Base-by-base conservation (phyloP, 2,888 invertebrate species). In the Lasioglossum villosulum region DNA sequence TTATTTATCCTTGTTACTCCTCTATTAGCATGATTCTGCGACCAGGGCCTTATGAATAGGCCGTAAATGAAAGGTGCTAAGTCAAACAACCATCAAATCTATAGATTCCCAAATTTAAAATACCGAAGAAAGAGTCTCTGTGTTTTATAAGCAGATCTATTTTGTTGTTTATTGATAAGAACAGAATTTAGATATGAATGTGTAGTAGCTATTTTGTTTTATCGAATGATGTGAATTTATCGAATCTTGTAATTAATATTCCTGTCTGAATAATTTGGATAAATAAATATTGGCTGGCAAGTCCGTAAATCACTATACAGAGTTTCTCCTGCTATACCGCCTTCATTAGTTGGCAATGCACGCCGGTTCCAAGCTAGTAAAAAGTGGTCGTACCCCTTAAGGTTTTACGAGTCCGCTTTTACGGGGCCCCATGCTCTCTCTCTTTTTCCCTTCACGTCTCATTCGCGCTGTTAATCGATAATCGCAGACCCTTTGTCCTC, bases 381-480 rank as follows among this genome's bases (percentile, higher is more conserved):
- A 89, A 89, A 89, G 87, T 66, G 80, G 87, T 74, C 83, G 78
- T 72, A 80, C 81, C 34, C 82, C 83, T 83, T 87, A 80, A 84
- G 83, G 82, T 90, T 90, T 90, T 90, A 90, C 84, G 90, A 89
- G 80, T 75, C 76, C 75, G 68, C 74, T 78, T 89, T 87, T 84
- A 86, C 85, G 71, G 78, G 68, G 86, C 42, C 72, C 80, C 42
- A 2, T 42, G 75, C 76, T 80, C 71, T 16, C 16, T 42, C 74
- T 66, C 75, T 79, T 59, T 59, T 73, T 42, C 48, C 56, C 83
- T 16, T n/a, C 70, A 16, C 68, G 78, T 72, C 77, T 83, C 82
- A 30, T 81, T 75, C 71, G 71, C 52, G 37, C 63, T 39, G 52
- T 74, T 70, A 72, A 70, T 80, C 78, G 30, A 56, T 27, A 52